These are phyloP conservation scores for Dicerorhinus sumatrensis DNA, from an alignment of 2,113 vertebrate genomes.

Conservation along the genomic window DNA sequence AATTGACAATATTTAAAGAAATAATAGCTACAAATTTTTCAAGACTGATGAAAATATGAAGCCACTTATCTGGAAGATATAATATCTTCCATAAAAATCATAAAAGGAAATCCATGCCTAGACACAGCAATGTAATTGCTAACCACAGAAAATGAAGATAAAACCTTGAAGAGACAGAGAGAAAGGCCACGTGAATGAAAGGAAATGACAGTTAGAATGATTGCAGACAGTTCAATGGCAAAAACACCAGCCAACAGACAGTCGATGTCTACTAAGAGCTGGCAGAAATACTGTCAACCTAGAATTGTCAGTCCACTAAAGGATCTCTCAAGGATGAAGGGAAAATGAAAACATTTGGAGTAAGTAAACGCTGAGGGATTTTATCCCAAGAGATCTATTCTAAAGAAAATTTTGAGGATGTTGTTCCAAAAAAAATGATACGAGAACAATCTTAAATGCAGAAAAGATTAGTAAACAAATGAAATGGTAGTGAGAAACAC, in stretches of 20 bases:
- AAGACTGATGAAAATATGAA: background rate
- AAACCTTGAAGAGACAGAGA: constrained; percentile 11
- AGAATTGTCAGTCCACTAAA: constrained; percentile 33
- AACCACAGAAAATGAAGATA: background rate
- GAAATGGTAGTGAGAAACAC: background rate
- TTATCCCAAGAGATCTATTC: background rate
- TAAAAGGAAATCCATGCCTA: background rate
- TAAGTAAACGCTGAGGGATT: background rate
- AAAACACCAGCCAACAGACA: background rate
- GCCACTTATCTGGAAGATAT: background rate
- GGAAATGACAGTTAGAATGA: background rate
- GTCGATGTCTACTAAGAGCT: background rate
- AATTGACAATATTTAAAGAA: background rate
- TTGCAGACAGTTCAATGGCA: background rate
- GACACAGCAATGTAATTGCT: background rate
- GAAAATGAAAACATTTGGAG: constrained; percentile 44
- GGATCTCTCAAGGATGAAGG: background rate
- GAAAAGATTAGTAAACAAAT: background rate
- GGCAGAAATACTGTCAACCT: background rate
- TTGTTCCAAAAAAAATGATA: background rate
- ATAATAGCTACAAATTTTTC: background rate
- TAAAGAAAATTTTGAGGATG: background rate
- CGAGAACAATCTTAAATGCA: background rate
- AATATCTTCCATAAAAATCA: background rate
- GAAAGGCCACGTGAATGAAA: background rate